Evolutionary conservation across 2,888 invertebrate species (phyloP), one percentile per base, ranked within the genome.

Genomic region (Dendrolimus houi): DNA sequence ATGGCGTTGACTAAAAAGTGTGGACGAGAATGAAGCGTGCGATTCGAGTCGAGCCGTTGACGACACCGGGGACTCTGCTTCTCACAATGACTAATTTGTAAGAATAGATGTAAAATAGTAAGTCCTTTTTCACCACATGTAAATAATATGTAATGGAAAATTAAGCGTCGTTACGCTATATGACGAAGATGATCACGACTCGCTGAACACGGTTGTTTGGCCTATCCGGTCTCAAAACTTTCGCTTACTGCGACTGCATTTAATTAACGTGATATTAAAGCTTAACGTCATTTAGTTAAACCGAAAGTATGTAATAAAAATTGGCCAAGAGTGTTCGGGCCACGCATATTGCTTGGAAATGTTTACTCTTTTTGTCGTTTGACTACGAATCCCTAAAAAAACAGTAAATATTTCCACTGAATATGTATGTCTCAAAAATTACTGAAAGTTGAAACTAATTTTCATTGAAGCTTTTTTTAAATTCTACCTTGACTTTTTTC

Each of bases 11-110:
- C 29, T 29, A 29, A 61, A 57, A 52, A 59, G 57, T 58, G 58
- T 67, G 62, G 85, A 85, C 79, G 84, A 73, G 69, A 74, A 61
- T 58, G 63, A 59, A 60, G 64, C 80, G 79, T 83, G 83, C 64
- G 55, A 56, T 56, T 52, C 54, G 41, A 52, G 68, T 60, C 66
- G 66, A 66, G 62, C 62, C 61, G 64, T 57, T 65, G 67, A 58
- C 65, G 61, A 62, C 59, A 62, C 55, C 52, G 72, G 60, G 79
- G 77, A 81, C 81, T 82, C 72, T 82, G 83, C 71, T 75, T 79
- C 74, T 61, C 57, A 64, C 64, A 62, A 64, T 78, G 75, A 75
- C 73, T 75, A 78, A 77, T 74, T 68, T 65, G 63, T 60, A 64
- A 67, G 67, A 74, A 75, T 71, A 76, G 69, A 63, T 53, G 68